A percentile compares a stretch with the other conserved stretches of the same genome.
These are phyloP conservation scores for Cephus nigrinus DNA, from an alignment of 2,888 invertebrate genomes.

Conservation along the genomic window DNA sequence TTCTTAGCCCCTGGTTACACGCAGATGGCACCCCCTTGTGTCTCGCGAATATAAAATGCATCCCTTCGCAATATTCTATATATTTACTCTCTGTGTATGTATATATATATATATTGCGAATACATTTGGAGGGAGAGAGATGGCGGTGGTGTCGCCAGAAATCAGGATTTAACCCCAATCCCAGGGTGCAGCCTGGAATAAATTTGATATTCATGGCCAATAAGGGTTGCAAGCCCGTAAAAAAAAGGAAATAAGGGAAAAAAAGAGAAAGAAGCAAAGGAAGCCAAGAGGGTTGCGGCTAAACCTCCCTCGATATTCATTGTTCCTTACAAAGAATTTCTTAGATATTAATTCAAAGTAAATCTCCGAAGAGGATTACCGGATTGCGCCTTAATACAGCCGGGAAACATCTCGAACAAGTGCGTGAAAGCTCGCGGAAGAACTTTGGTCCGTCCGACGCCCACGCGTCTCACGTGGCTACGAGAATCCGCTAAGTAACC, in stretches of 20 bases:
- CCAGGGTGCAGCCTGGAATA: slow-evolving; percentile 12
- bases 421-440: slow-evolving; percentile 11
- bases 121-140: slow-evolving; percentile 1
- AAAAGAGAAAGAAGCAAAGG: slow-evolving; percentile 19
- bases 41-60: neutral
- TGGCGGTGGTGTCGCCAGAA: slow-evolving; percentile 15
- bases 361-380: neutral
- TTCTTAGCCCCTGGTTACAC: neutral
- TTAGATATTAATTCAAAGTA: neutral
- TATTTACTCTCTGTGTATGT: no score
- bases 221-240: neutral
- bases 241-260: slow-evolving; percentile 11
- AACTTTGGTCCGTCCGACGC: neutral
- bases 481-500: slow-evolving; percentile 6
- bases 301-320: neutral
- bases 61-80: neutral
- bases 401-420: neutral
- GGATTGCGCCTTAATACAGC: neutral
- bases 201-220: slow-evolving; percentile 11
- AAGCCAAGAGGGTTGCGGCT: neutral
- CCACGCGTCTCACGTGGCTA: neutral
- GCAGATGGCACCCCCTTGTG: neutral
- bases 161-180: slow-evolving; percentile 19
- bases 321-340: neutral
- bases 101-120: no score